Evolutionary conservation across 2,113 vertebrate genomes (phyloP), one percentile per base, ranked within the genome.

Genomic region (Oceanodroma tethys): DNA sequence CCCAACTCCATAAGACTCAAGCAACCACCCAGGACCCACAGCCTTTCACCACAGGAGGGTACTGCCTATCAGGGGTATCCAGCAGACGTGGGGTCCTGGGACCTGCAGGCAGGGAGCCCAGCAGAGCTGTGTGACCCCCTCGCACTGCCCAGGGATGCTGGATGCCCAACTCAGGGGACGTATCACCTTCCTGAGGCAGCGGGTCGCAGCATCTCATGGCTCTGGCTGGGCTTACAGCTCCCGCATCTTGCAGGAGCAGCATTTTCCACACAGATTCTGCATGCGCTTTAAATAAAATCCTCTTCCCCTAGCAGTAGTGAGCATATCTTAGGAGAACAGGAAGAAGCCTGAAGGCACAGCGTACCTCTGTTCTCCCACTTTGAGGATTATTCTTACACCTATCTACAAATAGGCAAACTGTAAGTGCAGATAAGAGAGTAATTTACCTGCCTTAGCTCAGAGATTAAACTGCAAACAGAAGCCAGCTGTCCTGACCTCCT

Each of bases 131-230:
- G 27, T n/a, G 50, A 45, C 11, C 6, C 50, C 11, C 6, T 75
- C 13, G 32, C 16, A 25, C 29, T 26, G 13, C 36, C 48, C 62
- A 71, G 20, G 36, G 42, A 16, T 34, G 30, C 5, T 21, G 2
- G 25, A 16, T 29, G 19, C 27, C 34, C 1, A 4, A 0, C 3
- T 58, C 22, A 20, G 38, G 23, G 58, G 11, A 27, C 1, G 0
- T 8, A 11, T 2, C 2, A 0, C 52, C 42, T 38, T 88, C 52
- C 73, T 53, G 27, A 62, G 30, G 32, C 47, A 82, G 60, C 6
- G 9, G 68, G 42, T 59, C 11, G 5, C 40, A 82, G 26, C 21
- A 40, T 9, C 23, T 55, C 52, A 27, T 2, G 7, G 38, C 30
- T 67, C 48, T 65, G 67, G 29, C 47, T 79, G 65, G 40, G 45